Evolutionary conservation across 2,888 invertebrate species (phyloP).

Genomic region (Rugalucina vietnamica): DNA sequence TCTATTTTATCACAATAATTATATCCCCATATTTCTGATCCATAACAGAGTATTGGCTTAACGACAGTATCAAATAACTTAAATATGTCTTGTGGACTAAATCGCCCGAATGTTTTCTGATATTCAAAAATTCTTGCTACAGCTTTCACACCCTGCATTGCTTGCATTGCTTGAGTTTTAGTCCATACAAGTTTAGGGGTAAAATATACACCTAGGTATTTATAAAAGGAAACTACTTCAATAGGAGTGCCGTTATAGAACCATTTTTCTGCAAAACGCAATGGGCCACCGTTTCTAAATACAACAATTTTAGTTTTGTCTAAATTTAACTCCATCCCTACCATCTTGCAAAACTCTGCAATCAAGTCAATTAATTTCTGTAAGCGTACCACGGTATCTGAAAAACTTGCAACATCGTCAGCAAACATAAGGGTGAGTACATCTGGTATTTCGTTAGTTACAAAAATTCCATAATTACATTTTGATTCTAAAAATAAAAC

Average conservation of each 20-base stretch:
- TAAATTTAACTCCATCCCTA: neutral
- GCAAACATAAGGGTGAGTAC: conserved; percentile 12
- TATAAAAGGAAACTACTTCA: neutral
- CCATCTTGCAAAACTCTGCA: neutral
- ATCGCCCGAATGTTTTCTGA: neutral
- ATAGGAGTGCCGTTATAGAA: no score
- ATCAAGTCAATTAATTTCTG: neutral
- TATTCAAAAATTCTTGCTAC: neutral
- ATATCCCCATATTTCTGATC: neutral
- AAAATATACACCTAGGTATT: conserved; percentile 1
- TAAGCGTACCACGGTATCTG: neutral
- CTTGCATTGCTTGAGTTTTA: neutral
- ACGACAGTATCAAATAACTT: neutral
- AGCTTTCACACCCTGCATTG: neutral
- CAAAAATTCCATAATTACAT: neutral
- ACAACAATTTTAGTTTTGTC: no score
- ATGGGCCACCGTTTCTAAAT: no score
- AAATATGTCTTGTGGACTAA: neutral
- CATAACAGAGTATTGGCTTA: neutral
- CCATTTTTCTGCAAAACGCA: no score
- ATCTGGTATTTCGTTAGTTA: conserved; percentile 4
- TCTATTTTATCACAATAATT: neutral
- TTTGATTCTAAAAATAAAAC: neutral
- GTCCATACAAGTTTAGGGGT: conserved; percentile 16
- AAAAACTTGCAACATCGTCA: neutral